Evolutionary conservation across 2,888 invertebrate species (phyloP).

Genomic region (Laothoe populi): DNA sequence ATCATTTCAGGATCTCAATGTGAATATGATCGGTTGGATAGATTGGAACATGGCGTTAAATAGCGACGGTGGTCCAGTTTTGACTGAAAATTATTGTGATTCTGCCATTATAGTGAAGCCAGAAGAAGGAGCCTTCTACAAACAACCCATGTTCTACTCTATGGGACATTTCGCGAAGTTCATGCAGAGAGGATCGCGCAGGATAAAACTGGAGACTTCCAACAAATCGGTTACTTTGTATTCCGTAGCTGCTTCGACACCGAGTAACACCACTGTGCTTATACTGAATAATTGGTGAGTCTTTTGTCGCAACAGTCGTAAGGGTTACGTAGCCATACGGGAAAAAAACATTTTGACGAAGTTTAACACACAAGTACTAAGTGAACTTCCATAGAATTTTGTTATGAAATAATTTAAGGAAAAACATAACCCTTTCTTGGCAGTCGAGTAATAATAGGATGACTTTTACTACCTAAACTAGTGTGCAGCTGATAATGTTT

Average conservation of each 20-base stretch:
- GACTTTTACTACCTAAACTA: too few species aligned
- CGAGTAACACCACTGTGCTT: slow-evolving; percentile 52
- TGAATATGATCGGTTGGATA: slow-evolving; percentile 91
- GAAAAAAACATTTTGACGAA: too few species aligned
- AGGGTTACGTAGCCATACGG: too few species aligned
- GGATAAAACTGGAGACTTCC: slow-evolving; percentile 44
- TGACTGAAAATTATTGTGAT: slow-evolving; percentile 90
- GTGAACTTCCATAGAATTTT: too few species aligned
- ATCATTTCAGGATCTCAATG: slow-evolving; percentile 58
- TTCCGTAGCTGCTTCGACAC: slow-evolving; percentile 54
- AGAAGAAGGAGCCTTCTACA: slow-evolving; percentile 89
- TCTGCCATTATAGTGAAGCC: slow-evolving; percentile 85
- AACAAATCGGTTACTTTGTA: slow-evolving; percentile 34
- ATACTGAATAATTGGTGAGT: slow-evolving; percentile 58
- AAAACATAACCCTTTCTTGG: too few species aligned
- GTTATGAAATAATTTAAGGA: too few species aligned
- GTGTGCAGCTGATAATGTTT: too few species aligned
- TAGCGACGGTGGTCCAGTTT: slow-evolving; percentile 90
- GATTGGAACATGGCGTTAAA: slow-evolving; percentile 95
- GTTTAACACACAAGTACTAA: too few species aligned
- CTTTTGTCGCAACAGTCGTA: not conserved
- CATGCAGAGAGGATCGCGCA: slow-evolving; percentile 84
- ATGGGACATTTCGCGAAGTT: slow-evolving; percentile 91
- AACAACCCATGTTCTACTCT: slow-evolving; percentile 94
- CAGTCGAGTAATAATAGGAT: too few species aligned